Base-by-base conservation (phyloP, 2,797 vertebrate genomes). In the Heliangelus exortis region DNA sequence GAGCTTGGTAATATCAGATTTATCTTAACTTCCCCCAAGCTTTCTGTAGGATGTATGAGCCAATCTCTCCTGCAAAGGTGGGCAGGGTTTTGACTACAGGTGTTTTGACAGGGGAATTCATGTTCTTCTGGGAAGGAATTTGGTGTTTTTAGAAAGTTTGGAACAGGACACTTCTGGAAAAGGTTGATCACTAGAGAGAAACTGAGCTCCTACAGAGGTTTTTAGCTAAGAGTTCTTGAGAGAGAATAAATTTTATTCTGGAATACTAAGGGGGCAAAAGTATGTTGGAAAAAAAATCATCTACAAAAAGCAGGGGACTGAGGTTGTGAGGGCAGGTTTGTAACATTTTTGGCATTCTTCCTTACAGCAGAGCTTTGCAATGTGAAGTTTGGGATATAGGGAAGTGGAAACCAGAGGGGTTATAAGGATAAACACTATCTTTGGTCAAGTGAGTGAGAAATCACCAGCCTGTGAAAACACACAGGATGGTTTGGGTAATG, bases 341-440 rank as follows among this genome's bases (percentile, higher is more conserved):
- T 1, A 67, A 58, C 33, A 55, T 20, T 84, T 71, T 34, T 1
- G 0, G 45, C 41, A 61, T n/a, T 10, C 23, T 65, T 39, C 22
- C 9, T n/a, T 48, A 45, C 29, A 61, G 36, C 22, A 63, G 9
- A 6, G 21, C 4, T 89, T 75, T 75, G 58, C 36, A 31, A n/a
- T 7, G 15, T 22, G 19, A 74, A 48, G 12, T 61, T 12, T 61
- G 36, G 15, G 28, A 67, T 74, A 87, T 0, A 33, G 26, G 20
- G 12, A 66, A 63, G n/a, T 20, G 29, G 26, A 59, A 12, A 43
- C 45, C 43, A 18, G 16, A 10, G 59, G 31, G 11, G 3, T 54
- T 66, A 1, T 9, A 67, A 73, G 14, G 33, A 17, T 7, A 34
- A 71, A 2, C 3, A 1, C 9, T 9, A 0, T 7, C 43, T 76